Conservation (phyloP, 2,113 vertebrate species). For the Propithecus coquereli region DNA sequence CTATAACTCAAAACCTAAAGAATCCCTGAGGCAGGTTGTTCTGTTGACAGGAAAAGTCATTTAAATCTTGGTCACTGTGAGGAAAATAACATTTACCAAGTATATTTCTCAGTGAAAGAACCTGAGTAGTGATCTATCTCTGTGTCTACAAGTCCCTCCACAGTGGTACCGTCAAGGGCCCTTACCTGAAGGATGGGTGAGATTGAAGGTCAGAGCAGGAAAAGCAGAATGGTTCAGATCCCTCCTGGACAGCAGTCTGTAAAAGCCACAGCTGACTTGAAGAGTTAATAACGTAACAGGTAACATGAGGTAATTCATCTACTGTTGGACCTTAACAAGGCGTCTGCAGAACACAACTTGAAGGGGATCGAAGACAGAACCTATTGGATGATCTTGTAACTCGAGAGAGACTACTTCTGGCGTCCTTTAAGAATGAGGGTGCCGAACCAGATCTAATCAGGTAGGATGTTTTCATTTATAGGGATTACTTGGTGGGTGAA, state of each 20-base stretch:
- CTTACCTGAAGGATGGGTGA: neutral
- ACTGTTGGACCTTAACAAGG: slow-evolving; percentile 81
- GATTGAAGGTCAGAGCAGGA: neutral
- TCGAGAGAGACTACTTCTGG: slow-evolving; percentile 90
- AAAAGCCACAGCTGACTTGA: neutral
- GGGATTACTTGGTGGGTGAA: neutral
- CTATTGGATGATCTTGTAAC: slow-evolving; percentile 94
- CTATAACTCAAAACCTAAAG: neutral
- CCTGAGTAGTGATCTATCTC: neutral
- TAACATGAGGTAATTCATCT: neutral
- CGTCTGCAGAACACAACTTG: slow-evolving; percentile 90
- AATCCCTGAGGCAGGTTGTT: neutral
- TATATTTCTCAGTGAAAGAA: neutral
- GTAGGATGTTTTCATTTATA: slow-evolving; percentile 68
- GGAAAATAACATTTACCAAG: neutral
- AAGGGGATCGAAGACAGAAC: slow-evolving; percentile 95
- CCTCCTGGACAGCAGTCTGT: neutral
- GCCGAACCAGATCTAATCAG: slow-evolving; percentile 85
- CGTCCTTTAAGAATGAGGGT: slow-evolving; percentile 89
- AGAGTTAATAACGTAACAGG: neutral
- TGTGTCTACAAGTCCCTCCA: neutral
- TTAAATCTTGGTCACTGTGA: neutral
- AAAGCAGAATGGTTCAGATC: neutral
- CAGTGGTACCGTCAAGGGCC: neutral
- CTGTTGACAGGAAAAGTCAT: neutral